phyloP scores from a whole-genome alignment of 2,797 vertebrate species.

The Clarias platycephalus region DNA sequence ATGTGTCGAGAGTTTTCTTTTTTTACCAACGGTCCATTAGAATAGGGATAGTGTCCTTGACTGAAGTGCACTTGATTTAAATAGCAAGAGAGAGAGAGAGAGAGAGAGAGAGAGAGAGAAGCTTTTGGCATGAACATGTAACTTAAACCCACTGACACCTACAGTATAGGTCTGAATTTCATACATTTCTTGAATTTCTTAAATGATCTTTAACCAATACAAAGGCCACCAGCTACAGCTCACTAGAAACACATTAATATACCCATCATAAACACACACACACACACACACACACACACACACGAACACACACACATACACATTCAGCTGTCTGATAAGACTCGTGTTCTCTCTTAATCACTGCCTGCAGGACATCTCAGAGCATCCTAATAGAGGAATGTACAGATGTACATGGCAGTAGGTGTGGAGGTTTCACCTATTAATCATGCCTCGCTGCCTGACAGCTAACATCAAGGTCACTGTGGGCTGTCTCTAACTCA shows the following conservation, averaged over 20 bases:
- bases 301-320: background rate
- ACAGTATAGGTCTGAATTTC: background rate
- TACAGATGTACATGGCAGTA: conserved; percentile 27
- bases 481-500: background rate
- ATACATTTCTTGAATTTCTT: background rate
- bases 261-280: conserved; percentile 1
- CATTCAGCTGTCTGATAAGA: conserved; percentile 40
- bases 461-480: background rate
- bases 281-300: background rate
- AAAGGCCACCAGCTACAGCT: no score
- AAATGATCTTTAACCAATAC: background rate
- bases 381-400: conserved; percentile 23
- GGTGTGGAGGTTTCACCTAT: conserved; percentile 49
- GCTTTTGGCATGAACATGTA: background rate
- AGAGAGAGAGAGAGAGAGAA: conserved; percentile 16
- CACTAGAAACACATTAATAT: background rate
- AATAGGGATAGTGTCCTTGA: conserved; percentile 12
- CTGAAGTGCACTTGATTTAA: conserved; percentile 18
- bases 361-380: conserved; percentile 46
- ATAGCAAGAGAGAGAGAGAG: conserved; percentile 1
- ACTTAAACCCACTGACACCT: background rate
- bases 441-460: background rate
- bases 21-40: conserved; percentile 13
- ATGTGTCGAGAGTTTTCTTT: conserved; percentile 20
- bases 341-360: conserved; percentile 43